Evolutionary conservation across 2,797 vertebrate species (phyloP), one percentile per base, ranked within the genome.

Genomic region (Rhincodon typus): DNA sequence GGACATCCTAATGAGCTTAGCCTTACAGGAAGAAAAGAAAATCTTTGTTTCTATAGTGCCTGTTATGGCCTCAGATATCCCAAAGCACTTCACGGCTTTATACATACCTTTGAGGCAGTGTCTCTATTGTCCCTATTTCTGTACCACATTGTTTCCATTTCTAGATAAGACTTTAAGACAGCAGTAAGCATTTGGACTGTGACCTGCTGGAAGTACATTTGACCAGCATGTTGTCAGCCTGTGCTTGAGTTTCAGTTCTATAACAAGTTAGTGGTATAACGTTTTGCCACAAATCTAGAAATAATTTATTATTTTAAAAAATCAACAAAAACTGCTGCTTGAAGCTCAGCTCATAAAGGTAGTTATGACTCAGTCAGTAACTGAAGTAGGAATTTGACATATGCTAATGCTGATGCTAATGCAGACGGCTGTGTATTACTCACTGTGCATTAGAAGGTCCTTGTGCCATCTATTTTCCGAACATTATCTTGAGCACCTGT

Each of bases 401-500:
- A 69, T 69, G 62, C 23, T 67, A 93, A 93, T 69, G 34, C 23
- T 8, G 21, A 69, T 38, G 67, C n/a, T 93, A 93, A 93, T 69
- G 66, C n/a, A 93, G 62, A 38, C n/a, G 38, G 62, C 90, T 42
- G n/a, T 27, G n/a, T 42, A 93, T 93, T 93, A 93, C 67, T 91
- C 88, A 91, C 57, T 66, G 57, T 66, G 38, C 90, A 93, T 69
- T 69, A 93, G n/a, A 69, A 93, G 90, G n/a, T 69, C 66, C 21
- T 42, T 67, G n/a, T 90, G 62, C 90, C n/a, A 27, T 93, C n/a
- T 93, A 93, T 93, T 93, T 93, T 93, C 38, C 38, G 21, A 93
- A 69, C 90, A 69, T 42, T 93, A 93, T 93, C n/a, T 93, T n/a
- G 1, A 93, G 90, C 90, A 93, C 38, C 90, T 93, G 90, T 93